phyloP scores from a whole-genome alignment of 2,888 invertebrate species.

The Sussaba pulchella region DNA sequence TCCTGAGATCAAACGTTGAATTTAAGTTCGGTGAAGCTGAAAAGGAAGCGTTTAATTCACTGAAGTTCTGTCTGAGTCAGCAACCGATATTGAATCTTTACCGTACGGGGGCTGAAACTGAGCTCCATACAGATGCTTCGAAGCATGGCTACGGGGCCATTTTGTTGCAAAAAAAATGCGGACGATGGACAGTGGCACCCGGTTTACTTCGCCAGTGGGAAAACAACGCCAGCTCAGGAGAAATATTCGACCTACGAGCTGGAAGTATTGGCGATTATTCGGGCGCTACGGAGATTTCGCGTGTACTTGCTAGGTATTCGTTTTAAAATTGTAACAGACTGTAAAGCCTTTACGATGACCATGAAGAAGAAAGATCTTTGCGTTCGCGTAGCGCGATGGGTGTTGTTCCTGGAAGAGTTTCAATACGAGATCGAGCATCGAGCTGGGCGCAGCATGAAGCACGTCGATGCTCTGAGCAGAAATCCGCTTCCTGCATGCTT shows the following conservation, averaged over 20 bases:
- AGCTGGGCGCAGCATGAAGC: conserved; percentile 67
- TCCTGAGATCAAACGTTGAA: conserved; percentile 66
- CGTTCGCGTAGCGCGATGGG: conserved; percentile 67
- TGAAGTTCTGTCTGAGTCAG: conserved; percentile 32
- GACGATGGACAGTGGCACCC: conserved; percentile 67
- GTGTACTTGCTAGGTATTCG: conserved; percentile 70
- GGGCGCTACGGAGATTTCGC: conserved; percentile 68
- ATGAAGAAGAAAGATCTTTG: conserved; percentile 66
- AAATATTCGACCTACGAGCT: conserved; percentile 73
- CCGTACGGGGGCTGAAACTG: conserved; percentile 49
- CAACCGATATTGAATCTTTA: conserved; percentile 63
- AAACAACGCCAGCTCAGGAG: conserved; percentile 69
- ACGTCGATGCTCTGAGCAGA: conserved; percentile 70
- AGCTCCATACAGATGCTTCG: conserved; percentile 69
- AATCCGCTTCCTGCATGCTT: conserved; percentile 49
- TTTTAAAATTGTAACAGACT: conserved; percentile 73
- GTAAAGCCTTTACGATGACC: conserved; percentile 53
- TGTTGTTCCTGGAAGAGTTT: conserved; percentile 67
- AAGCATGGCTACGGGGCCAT: conserved; percentile 70
- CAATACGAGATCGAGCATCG: conserved; percentile 69
- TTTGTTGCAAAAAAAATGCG: conserved; percentile 69
- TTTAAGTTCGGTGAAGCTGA: conserved; percentile 62
- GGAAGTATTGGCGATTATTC: conserved; percentile 73
- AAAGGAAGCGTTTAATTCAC: conserved; percentile 44
- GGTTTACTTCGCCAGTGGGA: conserved; percentile 72